Base-by-base conservation (phyloP, 2,888 invertebrate species). In the Lepidocyrtinus sp. region DNA sequence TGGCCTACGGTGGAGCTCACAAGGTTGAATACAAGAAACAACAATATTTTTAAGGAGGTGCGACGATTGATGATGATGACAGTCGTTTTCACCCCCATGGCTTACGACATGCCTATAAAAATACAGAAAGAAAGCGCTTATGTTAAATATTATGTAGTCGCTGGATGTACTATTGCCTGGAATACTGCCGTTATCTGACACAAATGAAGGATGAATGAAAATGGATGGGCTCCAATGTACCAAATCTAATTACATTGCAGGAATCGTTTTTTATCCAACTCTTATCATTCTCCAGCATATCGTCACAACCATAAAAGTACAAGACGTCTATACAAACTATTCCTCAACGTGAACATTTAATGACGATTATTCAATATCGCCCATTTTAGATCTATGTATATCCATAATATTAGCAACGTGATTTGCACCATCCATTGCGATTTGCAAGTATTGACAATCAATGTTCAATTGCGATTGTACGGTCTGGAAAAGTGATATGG, bases 121-220 rank as follows among this genome's bases (percentile, higher is more conserved):
- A 36, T 55, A 55, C 55, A n/a, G 5, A 12, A 36, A 15, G 55
- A 55, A n/a, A n/a, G n/a, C n/a, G n/a, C 55, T 55, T 55, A 55
- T 55, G 36, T 7, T 36, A 36, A 7, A 12, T 36, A 36, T 12
- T 36, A 7, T 36, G 36, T 12, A 7, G 36, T 7, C 12, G 36
- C 36, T 36, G 36, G 36, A 36, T 36, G 5, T 36, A 36, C 5
- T 36, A 36, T 12, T 12, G 36, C 36, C 36, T 36, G 36, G 12
- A 36, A 3, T 55, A 55, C 55, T n/a, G 17, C 7, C 7, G 55
- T 55, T 55, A 55, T 55, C 55, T 55, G n/a, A 55, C 2, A n/a
- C 55, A 55, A 55, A n/a, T 55, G n/a, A 55, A 55, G 17, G 55
- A 55, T 55, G 55, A 55, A 55, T 55, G 55, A 55, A 55, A 55